Base-by-base conservation (phyloP, 2,113 vertebrate genomes). In the Struthio camelus region DNA sequence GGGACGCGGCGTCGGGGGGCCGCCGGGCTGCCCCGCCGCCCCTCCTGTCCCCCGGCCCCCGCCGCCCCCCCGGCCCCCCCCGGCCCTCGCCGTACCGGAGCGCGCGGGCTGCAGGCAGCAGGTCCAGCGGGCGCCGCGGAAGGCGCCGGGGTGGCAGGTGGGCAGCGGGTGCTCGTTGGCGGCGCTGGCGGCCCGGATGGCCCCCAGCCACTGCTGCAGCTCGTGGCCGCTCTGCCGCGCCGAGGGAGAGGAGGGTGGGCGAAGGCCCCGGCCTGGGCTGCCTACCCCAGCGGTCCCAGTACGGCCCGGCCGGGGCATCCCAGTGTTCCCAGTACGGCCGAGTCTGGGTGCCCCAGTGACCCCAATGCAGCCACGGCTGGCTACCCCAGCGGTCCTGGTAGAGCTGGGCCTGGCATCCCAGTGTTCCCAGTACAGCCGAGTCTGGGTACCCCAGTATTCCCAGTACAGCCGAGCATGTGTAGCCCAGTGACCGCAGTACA, bases 191-290 rank as follows among this genome's bases (percentile, higher is more conserved):
- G 98, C 99, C 50, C 99, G 98, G 97, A 99, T 95, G 0, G 98
- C 99, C 4, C 99, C 99, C 62, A 99, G 98, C 99, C 99, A 99
- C 90, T 99, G 99, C 96, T 99, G 99, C 95, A 99, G 97, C 85
- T 99, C 99, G 32, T 99, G 99, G 76, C 99, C 97, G 1, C 99
- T 99, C 99, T 99, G 93, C 2, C 11, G 62, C n/a, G n/a, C n/a
- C n/a, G 51, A 32, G 56, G 14, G 56, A 42, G 11, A 30, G 62
- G 64, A 34, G 27, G 32, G 30, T 53, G 15, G 72, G 46, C 59
- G 11, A 22, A 14, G 36, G 27, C n/a, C n/a, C n/a, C n/a, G n/a
- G n/a, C n/a, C n/a, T n/a, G n/a, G n/a, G n/a, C n/a, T n/a, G n/a
- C n/a, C n/a, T n/a, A n/a, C n/a, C n/a, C n/a, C n/a, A 66, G 27